Conservation (phyloP, 2,113 vertebrate genomes). For the Cnemophilus loriae region DNA sequence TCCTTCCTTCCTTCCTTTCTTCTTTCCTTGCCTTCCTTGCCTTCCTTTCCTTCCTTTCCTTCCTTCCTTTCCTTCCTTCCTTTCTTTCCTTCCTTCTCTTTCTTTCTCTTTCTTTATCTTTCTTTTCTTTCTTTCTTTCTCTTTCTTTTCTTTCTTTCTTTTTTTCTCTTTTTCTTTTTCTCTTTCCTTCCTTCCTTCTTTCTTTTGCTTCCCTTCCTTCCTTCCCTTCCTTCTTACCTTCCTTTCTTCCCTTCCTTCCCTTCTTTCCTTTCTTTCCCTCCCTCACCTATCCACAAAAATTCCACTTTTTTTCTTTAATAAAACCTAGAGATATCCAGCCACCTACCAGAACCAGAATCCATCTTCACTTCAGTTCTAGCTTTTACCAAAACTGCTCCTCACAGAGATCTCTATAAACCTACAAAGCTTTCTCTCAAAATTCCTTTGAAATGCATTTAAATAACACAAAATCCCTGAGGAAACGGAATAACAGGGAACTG, state of each 20-base stretch:
- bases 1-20: neutral
- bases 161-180: neutral
- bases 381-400: neutral
- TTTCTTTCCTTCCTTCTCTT: accelerated
- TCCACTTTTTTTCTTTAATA: neutral
- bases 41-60: neutral
- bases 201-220: no score
- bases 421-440: neutral
- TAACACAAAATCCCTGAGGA: neutral
- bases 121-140: no score
- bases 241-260: accelerated
- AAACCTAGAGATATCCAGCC: neutral
- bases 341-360: neutral
- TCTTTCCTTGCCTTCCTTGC: neutral
- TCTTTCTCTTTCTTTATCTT: no score
- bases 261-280: no score
- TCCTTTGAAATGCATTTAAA: neutral
- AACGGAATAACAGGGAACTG: neutral
- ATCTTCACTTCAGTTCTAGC: neutral
- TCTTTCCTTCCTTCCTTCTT: no score
- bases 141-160: neutral
- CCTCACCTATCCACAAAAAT: neutral
- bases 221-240: accelerated
- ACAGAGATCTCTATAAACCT: accelerated
- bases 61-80: no score